Evolutionary conservation across 2,797 vertebrate genomes (phyloP).

Genomic region (Onychomys arenicola): DNA sequence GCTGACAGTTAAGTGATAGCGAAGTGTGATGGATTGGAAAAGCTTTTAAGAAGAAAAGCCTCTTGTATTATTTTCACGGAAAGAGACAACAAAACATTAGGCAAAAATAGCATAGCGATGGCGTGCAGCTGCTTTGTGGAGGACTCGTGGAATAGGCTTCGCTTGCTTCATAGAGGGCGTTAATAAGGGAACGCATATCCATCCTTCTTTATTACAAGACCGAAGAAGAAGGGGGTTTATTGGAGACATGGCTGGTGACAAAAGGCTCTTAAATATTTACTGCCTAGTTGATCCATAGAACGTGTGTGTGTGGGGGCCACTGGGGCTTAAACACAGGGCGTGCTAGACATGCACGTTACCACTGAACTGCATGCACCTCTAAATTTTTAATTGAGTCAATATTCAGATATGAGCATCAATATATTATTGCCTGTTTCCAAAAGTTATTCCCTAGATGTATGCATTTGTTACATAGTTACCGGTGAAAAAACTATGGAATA

Average conservation of each 20-base stretch:
- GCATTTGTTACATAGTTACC: conserved; percentile 18
- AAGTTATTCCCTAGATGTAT: conserved; percentile 44
- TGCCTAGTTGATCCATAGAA: background rate
- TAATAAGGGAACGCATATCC: background rate
- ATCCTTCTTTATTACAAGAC: background rate
- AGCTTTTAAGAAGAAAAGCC: conserved; percentile 41
- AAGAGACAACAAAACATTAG: conserved; percentile 28
- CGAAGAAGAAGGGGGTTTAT: conserved; percentile 26
- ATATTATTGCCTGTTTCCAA: conserved; percentile 43
- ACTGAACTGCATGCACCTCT: background rate
- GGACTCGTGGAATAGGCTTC: background rate
- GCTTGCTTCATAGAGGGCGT: background rate
- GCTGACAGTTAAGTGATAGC: background rate
- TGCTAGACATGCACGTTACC: background rate
- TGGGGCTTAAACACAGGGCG: background rate
- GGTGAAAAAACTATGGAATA: background rate
- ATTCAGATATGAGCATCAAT: background rate
- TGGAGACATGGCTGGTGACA: background rate
- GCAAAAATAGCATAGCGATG: background rate
- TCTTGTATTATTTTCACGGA: conserved; percentile 43
- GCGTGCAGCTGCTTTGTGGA: background rate
- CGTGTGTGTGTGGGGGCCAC: background rate
- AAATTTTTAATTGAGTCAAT: background rate
- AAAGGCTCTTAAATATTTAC: background rate
- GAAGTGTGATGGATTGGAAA: background rate